Evolutionary conservation across 2,113 vertebrate species (phyloP).

Genomic region (Gallinago undulata): DNA sequence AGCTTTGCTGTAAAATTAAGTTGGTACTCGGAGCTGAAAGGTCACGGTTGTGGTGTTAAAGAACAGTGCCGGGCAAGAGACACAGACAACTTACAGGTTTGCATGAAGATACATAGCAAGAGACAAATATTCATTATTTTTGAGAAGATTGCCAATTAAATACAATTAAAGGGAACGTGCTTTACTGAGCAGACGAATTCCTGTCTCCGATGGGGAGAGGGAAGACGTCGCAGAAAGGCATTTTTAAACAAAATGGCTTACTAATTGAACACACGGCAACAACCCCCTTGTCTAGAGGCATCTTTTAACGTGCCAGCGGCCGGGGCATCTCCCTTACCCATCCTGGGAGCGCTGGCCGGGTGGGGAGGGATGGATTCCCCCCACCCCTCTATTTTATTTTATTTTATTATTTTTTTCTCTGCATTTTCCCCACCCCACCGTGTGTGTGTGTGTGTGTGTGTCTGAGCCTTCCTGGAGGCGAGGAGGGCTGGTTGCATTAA

Average conservation of each 20-base stretch:
- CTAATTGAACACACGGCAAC: background rate
- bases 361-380: background rate
- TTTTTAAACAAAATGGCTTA: constrained; percentile 55
- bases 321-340: background rate
- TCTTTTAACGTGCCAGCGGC: background rate
- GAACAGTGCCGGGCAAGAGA: background rate
- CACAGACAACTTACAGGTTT: background rate
- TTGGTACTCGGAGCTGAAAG: background rate
- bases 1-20: constrained; percentile 32
- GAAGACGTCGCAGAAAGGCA: background rate
- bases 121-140: background rate
- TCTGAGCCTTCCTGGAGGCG: background rate
- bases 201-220: background rate
- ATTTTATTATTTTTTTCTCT: background rate
- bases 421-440: constrained; percentile 49
- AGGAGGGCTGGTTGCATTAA: constrained; percentile 16
- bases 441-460: background rate
- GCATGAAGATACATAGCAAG: background rate
- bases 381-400: background rate
- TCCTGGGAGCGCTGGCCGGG: background rate
- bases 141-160: background rate
- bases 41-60: background rate
- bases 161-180: background rate
- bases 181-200: constrained; percentile 19
- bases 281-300: background rate